Evolutionary conservation across 2,797 vertebrate species (phyloP), one percentile per base, ranked within the genome.

Genomic region (Orientallactaga sibirica): DNA sequence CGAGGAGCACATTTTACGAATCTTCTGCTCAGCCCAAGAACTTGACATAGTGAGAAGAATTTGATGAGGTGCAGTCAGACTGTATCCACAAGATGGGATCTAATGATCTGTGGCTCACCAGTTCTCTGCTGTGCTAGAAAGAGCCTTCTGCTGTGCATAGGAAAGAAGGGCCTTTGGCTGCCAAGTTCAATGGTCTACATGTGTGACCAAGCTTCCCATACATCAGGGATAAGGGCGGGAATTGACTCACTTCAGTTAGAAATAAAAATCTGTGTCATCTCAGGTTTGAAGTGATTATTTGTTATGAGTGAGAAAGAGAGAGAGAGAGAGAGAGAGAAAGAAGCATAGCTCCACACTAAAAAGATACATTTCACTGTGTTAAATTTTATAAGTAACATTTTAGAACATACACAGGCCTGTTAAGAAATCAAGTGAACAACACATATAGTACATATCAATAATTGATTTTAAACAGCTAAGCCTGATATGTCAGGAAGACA

Each of bases 361-460:
- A 76, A 68, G 73, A 11, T 79, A 74, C 71, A 82, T 75, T 78
- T 93, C 82, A 87, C 64, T 93, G 93, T 95, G 29, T 91, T n/a
- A 48, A 48, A 70, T 81, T 82, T 92, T 14, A 48, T 66, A 88
- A 64, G 24, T 66, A 86, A 71, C 15, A 68, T 62, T 85, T 88
- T 62, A 43, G 73, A 58, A 33, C 15, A 75, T 24, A 66, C 9
- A 48, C 3, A 64, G 19, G 58, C 70, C n/a, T 91, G 11, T 71
- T 71, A 77, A 71, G 33, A 85, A 84, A 82, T 77, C 43, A 61
- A 86, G 52, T 86, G 91, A 55, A 20, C 33, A 79, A 74, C 25
- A 81, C 5, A 18, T 9, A 22, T 55, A 75, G 68, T 20, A 81
- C 10, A 18, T 9, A 22, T 55, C 7, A 82, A 8, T 89, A 90